Percentiles rank a stretch among this genome's conserved stretches.
These are phyloP conservation scores for Mythimna lalbum DNA, from an alignment of 2,888 invertebrate species.

Conservation along the genomic window DNA sequence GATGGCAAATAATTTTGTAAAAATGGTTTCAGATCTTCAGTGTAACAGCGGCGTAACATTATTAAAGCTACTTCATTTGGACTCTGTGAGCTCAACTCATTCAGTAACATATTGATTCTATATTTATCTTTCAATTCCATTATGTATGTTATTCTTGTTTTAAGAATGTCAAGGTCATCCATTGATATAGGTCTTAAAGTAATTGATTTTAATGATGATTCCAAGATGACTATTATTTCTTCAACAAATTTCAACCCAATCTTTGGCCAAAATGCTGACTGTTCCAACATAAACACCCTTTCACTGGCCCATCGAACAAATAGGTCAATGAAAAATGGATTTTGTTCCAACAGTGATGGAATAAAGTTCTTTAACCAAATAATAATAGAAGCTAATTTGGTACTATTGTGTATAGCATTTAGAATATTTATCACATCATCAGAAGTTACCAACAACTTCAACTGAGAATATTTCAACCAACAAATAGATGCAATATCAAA, in stretches of 20 bases:
- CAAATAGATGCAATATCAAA: constrained; percentile 87
- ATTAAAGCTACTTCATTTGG: constrained; percentile 85
- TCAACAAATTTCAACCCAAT: constrained; percentile 87
- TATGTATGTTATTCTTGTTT: constrained; percentile 82
- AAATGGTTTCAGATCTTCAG: constrained; percentile 85
- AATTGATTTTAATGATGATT: constrained; percentile 81
- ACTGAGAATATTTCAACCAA: constrained; percentile 85
- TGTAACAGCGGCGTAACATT: constrained; percentile 88
- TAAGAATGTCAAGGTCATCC: constrained; percentile 84
- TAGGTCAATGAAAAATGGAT: constrained; percentile 85
- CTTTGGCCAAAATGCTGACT: constrained; percentile 88
- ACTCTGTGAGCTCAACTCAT: constrained; percentile 83
- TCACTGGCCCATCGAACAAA: constrained; percentile 88
- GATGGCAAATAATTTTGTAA: constrained; percentile 83
- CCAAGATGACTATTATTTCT: constrained; percentile 79
- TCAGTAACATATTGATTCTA: constrained; percentile 85
- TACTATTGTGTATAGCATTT: constrained; percentile 81
- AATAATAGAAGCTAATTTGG: constrained; percentile 84
- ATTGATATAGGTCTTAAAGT: constrained; percentile 83
- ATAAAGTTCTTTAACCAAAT: constrained; percentile 87
- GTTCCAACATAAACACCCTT: constrained; percentile 84
- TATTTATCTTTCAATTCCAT: constrained; percentile 86
- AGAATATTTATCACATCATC: constrained; percentile 81
- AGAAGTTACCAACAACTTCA: constrained; percentile 70
- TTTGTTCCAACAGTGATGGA: constrained; percentile 82